A percentile compares a stretch with the other conserved stretches of the same genome.
Conservation (phyloP, 2,797 vertebrate species). For the Sitta carolinensis region DNA sequence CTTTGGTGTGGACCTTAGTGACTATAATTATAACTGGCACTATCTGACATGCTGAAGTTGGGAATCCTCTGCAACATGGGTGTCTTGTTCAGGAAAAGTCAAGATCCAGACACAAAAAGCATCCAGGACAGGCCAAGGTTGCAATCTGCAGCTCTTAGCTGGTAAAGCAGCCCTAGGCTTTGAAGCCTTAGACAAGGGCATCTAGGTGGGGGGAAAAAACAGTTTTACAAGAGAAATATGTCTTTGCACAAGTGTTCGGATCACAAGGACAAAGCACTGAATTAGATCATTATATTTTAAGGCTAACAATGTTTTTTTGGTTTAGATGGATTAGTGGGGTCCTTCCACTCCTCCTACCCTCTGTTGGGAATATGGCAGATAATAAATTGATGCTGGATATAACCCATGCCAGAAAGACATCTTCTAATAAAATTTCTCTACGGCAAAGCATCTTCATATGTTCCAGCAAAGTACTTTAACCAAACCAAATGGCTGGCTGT, state of each 20-base stretch:
- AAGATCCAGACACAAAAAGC: background rate
- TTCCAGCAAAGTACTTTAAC: background rate
- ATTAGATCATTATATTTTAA: constrained; percentile 15
- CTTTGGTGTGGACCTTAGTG: constrained; percentile 66
- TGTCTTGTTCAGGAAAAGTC: background rate
- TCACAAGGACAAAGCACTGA: background rate
- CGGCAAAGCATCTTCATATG: background rate
- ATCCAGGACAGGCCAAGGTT: background rate
- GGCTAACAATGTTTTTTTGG: background rate
- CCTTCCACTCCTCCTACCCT: background rate
- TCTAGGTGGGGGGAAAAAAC: background rate
- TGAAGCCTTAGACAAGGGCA: background rate
- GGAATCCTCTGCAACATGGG: constrained; percentile 67
- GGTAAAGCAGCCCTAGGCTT: background rate
- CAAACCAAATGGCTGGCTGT: background rate
- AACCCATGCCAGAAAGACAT: background rate
- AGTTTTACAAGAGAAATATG: background rate
- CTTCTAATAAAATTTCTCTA: background rate
- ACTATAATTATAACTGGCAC: constrained; percentile 74
- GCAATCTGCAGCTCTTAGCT: constrained; percentile 11
- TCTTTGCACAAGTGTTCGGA: background rate
- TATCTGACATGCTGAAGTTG: constrained; percentile 53
- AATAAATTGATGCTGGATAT: background rate
- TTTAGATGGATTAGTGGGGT: background rate
- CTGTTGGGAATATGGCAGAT: background rate